Evolutionary conservation across 2,888 invertebrate genomes (phyloP).

Genomic region (Caenorhabditis japonica): DNA sequence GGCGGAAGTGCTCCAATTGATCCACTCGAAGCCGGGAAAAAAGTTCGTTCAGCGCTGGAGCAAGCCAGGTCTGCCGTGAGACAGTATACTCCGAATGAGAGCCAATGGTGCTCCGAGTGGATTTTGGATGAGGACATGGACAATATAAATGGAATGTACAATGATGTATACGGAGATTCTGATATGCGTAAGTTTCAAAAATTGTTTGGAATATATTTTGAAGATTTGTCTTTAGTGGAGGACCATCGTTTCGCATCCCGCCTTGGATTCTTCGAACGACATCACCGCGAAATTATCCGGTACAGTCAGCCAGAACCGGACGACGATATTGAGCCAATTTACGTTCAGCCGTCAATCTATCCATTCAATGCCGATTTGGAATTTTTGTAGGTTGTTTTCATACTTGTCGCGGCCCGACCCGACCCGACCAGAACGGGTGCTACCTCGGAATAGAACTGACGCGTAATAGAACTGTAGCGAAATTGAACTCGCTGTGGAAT

Average conservation of each 20-base stretch:
- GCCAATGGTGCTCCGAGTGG: conserved; percentile 17
- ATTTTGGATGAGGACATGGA: conserved; percentile 22
- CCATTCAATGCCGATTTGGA: conserved; percentile 22
- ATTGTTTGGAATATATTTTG: no score
- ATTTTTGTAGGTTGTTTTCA: conserved; percentile 17
- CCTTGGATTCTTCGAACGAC: conserved; percentile 14
- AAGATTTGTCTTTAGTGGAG: conserved; percentile 15
- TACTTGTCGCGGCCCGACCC: no score
- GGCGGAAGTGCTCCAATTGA: conserved; percentile 21
- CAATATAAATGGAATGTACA: conserved; percentile 1
- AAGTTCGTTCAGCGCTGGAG: conserved; percentile 4
- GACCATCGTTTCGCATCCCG: conserved; percentile 14
- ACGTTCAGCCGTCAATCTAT: conserved; percentile 8
- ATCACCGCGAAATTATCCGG: conserved; percentile 2
- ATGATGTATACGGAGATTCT: conserved; percentile 7
- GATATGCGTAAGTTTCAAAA: conserved; percentile 1
- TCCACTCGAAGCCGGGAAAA: conserved; percentile 24
- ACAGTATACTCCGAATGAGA: conserved; percentile 7
- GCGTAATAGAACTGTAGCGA: no score
- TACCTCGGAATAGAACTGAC: no score
- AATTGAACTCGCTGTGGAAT: no score
- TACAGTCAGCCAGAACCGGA: background rate
- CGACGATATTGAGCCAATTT: background rate
- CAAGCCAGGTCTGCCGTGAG: background rate
- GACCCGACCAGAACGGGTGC: no score